Evolutionary conservation across 2,888 invertebrate genomes (phyloP).

Genomic region (Hirtodrosophila duncani): DNA sequence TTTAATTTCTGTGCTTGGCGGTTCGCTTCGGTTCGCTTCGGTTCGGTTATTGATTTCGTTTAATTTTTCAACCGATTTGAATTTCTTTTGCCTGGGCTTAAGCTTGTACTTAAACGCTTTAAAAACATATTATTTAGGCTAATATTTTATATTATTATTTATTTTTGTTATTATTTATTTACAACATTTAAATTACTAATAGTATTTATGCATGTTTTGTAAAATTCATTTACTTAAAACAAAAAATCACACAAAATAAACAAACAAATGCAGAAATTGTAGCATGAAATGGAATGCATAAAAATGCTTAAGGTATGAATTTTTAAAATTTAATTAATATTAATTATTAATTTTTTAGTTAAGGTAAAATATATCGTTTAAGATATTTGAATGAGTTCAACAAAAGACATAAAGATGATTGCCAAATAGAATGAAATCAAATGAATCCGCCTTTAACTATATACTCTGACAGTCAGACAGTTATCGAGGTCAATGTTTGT

Average conservation of each 20-base stretch:
- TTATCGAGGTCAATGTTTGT: too few species aligned
- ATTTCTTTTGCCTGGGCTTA: background rate
- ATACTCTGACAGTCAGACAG: too few species aligned
- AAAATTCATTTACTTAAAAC: background rate
- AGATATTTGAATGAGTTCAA: too few species aligned
- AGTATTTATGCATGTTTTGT: slow-evolving; percentile 36
- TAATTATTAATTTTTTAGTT: too few species aligned
- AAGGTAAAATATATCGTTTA: too few species aligned
- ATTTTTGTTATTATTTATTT: slow-evolving; percentile 53
- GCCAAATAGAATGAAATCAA: too few species aligned
- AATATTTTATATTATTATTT: slow-evolving; percentile 35
- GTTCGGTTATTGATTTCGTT: slow-evolving; percentile 34
- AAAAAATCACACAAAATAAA: background rate
- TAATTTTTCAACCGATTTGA: slow-evolving; percentile 16
- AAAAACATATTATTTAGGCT: slow-evolving; percentile 56
- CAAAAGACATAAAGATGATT: too few species aligned
- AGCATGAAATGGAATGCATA: too few species aligned
- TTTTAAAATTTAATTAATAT: slow-evolving; percentile 2
- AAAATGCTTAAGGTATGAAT: background rate
- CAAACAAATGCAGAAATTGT: too few species aligned
- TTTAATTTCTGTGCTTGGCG: slow-evolving; percentile 9
- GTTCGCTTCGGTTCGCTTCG: background rate
- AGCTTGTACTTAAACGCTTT: too few species aligned
- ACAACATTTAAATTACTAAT: slow-evolving; percentile 67
- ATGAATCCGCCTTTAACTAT: too few species aligned